Conservation (phyloP, 1,140 invertebrate species). For the Brachionus manjavacas region DNA sequence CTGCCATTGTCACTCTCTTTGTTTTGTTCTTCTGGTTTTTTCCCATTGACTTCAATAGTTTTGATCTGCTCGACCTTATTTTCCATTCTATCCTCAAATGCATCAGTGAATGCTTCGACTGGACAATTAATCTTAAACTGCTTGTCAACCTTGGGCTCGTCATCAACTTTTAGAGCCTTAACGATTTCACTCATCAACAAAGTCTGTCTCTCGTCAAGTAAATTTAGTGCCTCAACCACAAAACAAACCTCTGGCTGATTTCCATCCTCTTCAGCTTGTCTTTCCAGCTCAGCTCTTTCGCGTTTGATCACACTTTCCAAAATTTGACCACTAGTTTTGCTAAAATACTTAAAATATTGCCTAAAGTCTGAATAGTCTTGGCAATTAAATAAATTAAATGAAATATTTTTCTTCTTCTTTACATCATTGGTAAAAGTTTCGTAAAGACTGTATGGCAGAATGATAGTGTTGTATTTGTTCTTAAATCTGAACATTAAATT, state of each 20-base stretch:
- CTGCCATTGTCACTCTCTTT: background rate
- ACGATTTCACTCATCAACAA: conserved; percentile 22
- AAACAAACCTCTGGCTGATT: conserved; percentile 76
- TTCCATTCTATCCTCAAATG: background rate
- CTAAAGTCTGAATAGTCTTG: background rate
- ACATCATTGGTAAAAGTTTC: background rate
- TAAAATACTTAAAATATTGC: conserved; percentile 13
- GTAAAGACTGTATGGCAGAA: background rate
- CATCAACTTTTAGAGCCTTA: background rate
- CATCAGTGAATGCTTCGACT: background rate
- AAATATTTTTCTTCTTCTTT: background rate
- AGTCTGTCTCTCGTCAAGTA: conserved; percentile 60
- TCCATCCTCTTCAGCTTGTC: conserved; percentile 63
- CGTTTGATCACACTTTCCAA: conserved; percentile 67
- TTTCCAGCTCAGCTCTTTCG: conserved; percentile 67
- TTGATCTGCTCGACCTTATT: background rate
- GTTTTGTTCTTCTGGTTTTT: background rate
- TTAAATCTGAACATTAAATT: conserved; percentile 66
- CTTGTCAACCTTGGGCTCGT: background rate
- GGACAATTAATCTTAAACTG: background rate
- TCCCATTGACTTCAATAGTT: background rate
- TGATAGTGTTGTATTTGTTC: conserved; percentile 1
- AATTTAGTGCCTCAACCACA: conserved; percentile 71
- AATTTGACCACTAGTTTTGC: conserved; percentile 59
- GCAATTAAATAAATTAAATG: conserved; percentile 3